Evolutionary conservation across 2,113 vertebrate species (phyloP), one percentile per base, ranked within the genome.

Genomic region (Willisornis vidua): DNA sequence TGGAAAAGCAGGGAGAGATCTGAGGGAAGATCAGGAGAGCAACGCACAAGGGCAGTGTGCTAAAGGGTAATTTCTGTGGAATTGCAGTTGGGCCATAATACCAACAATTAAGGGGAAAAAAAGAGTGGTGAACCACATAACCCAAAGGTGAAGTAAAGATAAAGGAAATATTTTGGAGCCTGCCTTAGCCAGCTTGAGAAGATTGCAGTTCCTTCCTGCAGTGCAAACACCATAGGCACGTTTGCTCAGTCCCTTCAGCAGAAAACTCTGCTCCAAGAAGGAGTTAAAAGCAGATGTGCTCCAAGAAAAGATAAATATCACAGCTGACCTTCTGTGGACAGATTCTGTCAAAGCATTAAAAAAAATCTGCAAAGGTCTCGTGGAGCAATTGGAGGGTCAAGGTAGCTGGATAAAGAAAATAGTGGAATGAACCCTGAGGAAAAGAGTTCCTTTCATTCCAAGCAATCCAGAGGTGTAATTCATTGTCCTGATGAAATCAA

Each of bases 391-490:
- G 49, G 58, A 78, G n/a, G 19, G 70, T 90, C 6, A 59, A 87
- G 55, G 65, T 84, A 55, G 59, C 39, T 78, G 87, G 87, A 39
- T 65, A 85, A 83, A 76, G 52, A 91, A 89, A 91, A 87, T 7
- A 90, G 45, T 33, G 80, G 83, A 77, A 92, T 78, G 83, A 94
- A 92, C 94, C 95, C 92, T 13, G 79, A 87, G 95, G 96, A 96
- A 91, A 85, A 63, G 86, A 97, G 76, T 96, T 97, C 83, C 84
- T 93, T 63, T 95, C 94, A 93, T 97, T 94, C 93, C 96, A 92
- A 63, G 65, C 83, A 96, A 87, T 94, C 86, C 94, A 78, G 80
- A 89, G 61, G 35, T 65, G 3, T 81, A 87, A 89, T 84, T 94
- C 83, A 84, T 92, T 81, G 88, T 92, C 65, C 89, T 55, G 76